phyloP scores from a whole-genome alignment of 2,888 invertebrate genomes.

The Cephus spinipes region DNA sequence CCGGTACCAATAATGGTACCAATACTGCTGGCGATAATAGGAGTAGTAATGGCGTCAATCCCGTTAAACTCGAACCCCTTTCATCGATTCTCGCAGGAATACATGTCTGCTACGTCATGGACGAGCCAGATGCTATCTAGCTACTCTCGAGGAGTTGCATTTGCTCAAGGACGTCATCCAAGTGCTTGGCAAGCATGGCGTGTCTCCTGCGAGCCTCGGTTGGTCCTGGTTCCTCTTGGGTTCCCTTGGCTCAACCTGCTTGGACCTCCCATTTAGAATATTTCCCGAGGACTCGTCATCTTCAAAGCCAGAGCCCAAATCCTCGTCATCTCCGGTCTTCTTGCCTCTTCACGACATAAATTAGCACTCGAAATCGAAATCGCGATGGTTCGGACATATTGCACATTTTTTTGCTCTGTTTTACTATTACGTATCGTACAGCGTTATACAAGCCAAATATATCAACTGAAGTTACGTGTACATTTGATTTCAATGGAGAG shows the following conservation, averaged over 20 bases:
- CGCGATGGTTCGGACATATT: neutral
- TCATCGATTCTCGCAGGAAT: constrained; percentile 35
- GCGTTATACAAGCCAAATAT: neutral
- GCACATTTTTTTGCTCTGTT: neutral
- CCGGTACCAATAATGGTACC: neutral
- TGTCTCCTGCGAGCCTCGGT: constrained; percentile 14
- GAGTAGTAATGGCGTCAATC: constrained; percentile 14
- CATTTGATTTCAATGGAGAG: neutral
- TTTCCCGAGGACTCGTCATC: neutral
- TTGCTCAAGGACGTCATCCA: constrained; percentile 45
- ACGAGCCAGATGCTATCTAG: constrained; percentile 34
- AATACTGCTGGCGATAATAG: constrained; percentile 14
- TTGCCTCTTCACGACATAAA: neutral
- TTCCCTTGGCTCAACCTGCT: neutral
- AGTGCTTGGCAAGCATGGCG: constrained; percentile 47
- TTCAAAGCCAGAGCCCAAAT: neutral
- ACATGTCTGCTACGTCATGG: constrained; percentile 22
- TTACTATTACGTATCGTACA: neutral
- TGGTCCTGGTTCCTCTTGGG: neutral
- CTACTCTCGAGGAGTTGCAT: constrained; percentile 35
- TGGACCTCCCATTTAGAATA: neutral
- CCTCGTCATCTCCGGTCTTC: neutral
- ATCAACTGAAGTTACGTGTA: neutral
- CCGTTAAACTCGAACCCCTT: constrained; percentile 7
- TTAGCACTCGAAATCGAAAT: neutral